Evolutionary conservation across 2,888 invertebrate genomes (phyloP), one percentile per base, ranked within the genome.

Genomic region (Chymomyza procnemis): DNA sequence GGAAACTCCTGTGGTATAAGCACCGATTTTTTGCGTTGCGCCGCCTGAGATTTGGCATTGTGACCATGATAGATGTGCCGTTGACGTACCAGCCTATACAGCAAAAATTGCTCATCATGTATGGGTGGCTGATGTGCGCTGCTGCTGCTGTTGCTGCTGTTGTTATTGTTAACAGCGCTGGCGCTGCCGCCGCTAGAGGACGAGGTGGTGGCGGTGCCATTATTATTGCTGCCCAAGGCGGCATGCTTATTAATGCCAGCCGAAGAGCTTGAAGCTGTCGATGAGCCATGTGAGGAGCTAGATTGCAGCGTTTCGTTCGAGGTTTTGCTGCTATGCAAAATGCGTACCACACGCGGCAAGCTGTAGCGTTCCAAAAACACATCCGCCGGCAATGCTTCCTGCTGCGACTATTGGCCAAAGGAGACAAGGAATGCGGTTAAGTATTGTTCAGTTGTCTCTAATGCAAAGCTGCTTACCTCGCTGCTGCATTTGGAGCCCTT

Each of bases 1-100:
- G 90, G 88, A 88, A 91, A 91, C 76, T 91, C 91, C 72, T 91
- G 91, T 22, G 91, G 91, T 81, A 91, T 91, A 65, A 90, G 89
- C 60, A 91, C 89, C 52, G 89, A 89, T 74, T 91, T 91, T 60
- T 91, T 91, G 62, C 90, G 87, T 75, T 88, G 90, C 48, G 88
- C 80, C 16, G 87, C 84, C 71, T 89, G 87, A 41, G 89, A 86
- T 73, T 91, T 91, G 26, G 90, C 87, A 76, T 91, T 91, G 69
- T 88, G 84, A 18, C 91, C 91, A 76, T 91, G 91, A 77, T 89
- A 91, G 61, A 91, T 89, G 69, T 88, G 88, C 47, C 91, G 87
- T 68, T 90, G 90, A 18, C 88, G 86, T 69, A 91, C 81, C 71
- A 89, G 83, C 77, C 90, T 88, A 72, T 91, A 91, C 19, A 91